These are phyloP conservation scores for Oscheius sp. DNA, from an alignment of 2,888 invertebrate genomes.

Conservation along the genomic window DNA sequence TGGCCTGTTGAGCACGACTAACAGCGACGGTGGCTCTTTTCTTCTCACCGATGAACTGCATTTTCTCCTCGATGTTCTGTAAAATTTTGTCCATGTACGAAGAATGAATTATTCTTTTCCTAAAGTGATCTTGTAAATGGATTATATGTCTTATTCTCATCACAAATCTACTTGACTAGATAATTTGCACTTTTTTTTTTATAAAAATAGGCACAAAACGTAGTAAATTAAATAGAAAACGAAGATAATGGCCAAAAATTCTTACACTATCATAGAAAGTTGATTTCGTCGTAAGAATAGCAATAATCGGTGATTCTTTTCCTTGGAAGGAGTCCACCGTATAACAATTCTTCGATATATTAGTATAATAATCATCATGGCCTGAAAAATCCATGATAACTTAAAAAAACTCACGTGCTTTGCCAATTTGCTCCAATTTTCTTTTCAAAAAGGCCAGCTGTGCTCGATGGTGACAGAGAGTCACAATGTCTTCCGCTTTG, in stretches of 20 bases:
- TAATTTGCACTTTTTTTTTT: too few species aligned
- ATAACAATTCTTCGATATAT: not conserved
- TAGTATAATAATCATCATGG: too few species aligned
- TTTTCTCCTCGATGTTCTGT: not conserved
- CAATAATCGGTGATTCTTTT: conserved; percentile 17
- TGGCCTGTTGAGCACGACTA: conserved; percentile 20
- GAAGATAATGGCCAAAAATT: not conserved
- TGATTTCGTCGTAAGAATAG: conserved; percentile 3
- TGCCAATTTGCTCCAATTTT: too few species aligned
- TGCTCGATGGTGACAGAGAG: not conserved
- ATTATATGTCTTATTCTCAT: not conserved
- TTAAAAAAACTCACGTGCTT: too few species aligned
- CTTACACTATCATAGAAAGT: not conserved
- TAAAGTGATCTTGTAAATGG: not conserved
- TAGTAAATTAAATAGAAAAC: too few species aligned
- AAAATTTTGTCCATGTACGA: not conserved
- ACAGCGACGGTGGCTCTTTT: conserved; percentile 12
- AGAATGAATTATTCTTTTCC: not conserved
- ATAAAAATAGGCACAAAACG: too few species aligned
- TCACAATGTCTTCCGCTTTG: not conserved
- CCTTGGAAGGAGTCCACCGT: conserved; percentile 25
- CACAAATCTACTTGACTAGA: too few species aligned
- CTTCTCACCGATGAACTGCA: conserved; percentile 7
- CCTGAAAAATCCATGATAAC: too few species aligned
- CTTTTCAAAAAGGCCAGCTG: not conserved